These are phyloP conservation scores for Halcyon senegalensis DNA, from an alignment of 2,113 vertebrate species.

Conservation along the genomic window DNA sequence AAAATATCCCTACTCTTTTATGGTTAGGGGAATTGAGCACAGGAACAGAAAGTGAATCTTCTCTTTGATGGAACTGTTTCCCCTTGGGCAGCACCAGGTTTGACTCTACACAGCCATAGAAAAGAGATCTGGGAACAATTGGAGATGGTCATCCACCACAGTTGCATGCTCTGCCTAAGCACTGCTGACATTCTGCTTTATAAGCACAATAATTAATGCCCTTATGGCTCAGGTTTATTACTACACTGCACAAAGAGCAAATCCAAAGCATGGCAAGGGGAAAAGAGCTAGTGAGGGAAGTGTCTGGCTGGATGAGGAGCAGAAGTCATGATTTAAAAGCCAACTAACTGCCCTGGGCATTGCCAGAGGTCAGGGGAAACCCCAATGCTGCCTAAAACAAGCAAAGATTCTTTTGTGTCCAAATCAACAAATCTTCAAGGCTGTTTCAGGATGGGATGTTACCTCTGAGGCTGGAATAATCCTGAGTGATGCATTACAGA, in stretches of 20 bases:
- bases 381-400: not conserved
- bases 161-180: not conserved
- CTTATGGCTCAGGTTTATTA: not conserved
- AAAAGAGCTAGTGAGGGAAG: not conserved
- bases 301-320: not conserved
- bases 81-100: not conserved
- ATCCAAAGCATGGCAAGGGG: not conserved
- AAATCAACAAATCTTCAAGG: not conserved
- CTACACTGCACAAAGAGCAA: not conserved
- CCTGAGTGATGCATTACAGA: not conserved
- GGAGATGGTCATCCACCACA: not conserved
- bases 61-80: not conserved
- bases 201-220: not conserved
- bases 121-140: not conserved
- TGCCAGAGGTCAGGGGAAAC: not conserved
- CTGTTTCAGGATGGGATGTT: not conserved
- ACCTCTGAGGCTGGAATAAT: not conserved
- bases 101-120: not conserved
- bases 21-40: rapidly evolving
- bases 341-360: not conserved
- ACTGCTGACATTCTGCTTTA: not conserved
- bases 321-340: not conserved
- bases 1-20: not conserved
- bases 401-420: rapidly evolving
- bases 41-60: not conserved